phyloP scores from a whole-genome alignment of 2,113 vertebrate species.

The Paedocypris sp. region DNA sequence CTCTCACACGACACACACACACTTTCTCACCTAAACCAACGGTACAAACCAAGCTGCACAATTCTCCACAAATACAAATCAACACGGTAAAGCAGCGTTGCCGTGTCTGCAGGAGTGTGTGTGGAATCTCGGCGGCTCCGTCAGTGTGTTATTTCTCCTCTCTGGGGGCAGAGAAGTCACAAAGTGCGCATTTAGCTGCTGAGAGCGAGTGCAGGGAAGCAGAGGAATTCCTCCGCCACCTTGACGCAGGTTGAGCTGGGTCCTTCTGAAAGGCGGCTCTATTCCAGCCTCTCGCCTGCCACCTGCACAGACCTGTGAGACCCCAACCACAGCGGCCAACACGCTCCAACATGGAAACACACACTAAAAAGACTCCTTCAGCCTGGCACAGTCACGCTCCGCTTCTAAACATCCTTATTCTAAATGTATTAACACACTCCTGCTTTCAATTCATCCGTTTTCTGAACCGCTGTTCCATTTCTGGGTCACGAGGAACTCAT shows the following conservation, averaged over 20 bases:
- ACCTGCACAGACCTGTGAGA: too few species aligned
- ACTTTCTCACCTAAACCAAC: neutral
- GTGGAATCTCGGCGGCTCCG: constrained; percentile 31
- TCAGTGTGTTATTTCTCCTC: constrained; percentile 45
- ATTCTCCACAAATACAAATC: constrained; percentile 10
- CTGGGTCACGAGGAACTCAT: too few species aligned
- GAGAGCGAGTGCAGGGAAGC: constrained; percentile 44
- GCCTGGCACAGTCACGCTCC: neutral
- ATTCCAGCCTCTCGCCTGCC: too few species aligned
- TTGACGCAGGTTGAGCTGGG: neutral
- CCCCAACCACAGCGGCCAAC: neutral
- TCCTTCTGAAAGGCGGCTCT: constrained; percentile 58
- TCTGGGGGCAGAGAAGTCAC: constrained; percentile 42
- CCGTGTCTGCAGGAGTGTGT: neutral
- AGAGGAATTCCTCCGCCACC: constrained; percentile 52
- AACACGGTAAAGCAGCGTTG: neutral
- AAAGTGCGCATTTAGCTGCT: constrained; percentile 56
- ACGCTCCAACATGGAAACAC: neutral
- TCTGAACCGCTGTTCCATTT: too few species aligned
- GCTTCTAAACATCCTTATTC: neutral
- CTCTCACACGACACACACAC: neutral
- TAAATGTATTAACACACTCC: too few species aligned
- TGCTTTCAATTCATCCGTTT: too few species aligned
- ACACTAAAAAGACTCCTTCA: neutral
- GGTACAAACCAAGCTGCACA: neutral